phyloP scores from a whole-genome alignment of 2,797 vertebrate genomes.

The Etheostoma perlongum region DNA sequence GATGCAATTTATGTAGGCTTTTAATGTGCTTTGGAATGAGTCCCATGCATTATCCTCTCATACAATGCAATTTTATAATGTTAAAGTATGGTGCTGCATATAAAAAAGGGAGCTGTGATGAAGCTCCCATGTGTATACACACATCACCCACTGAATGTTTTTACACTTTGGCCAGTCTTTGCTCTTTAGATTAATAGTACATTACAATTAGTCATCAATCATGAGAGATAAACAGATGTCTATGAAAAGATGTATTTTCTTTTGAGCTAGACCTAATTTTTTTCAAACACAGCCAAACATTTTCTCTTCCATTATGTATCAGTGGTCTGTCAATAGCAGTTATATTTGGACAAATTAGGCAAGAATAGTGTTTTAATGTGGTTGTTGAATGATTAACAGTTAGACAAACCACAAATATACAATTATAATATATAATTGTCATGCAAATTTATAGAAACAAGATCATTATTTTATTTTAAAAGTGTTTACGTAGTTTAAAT shows the following conservation, averaged over 20 bases:
- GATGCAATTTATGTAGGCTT: slow-evolving; percentile 12
- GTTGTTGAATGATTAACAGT: slow-evolving; percentile 34
- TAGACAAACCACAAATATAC: slow-evolving; percentile 57
- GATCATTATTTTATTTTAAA: slow-evolving; percentile 55
- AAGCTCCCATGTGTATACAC: slow-evolving; percentile 7
- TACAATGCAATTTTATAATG: slow-evolving; percentile 1
- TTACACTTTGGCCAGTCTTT: background rate
- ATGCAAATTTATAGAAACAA: slow-evolving; percentile 24
- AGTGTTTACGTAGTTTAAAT: slow-evolving; percentile 40
- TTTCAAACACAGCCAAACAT: slow-evolving; percentile 19
- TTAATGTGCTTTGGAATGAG: slow-evolving; percentile 17
- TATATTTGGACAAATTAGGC: slow-evolving; percentile 25
- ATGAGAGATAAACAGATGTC: slow-evolving; percentile 38
- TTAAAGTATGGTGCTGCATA: background rate
- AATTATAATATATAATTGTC: slow-evolving; percentile 56
- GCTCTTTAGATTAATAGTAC: slow-evolving; percentile 12
- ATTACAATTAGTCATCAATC: slow-evolving; percentile 12
- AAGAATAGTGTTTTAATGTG: slow-evolving; percentile 28
- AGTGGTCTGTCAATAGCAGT: slow-evolving; percentile 25
- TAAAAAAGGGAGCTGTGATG: slow-evolving; percentile 1
- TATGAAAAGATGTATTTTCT: slow-evolving; percentile 17
- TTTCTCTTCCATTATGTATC: slow-evolving; percentile 34
- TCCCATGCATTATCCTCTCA: slow-evolving; percentile 12
- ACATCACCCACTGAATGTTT: background rate
- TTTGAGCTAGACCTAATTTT: slow-evolving; percentile 8